phyloP scores from a whole-genome alignment of 1,140 invertebrate species.

The Rhynchophorus ferrugineus region DNA sequence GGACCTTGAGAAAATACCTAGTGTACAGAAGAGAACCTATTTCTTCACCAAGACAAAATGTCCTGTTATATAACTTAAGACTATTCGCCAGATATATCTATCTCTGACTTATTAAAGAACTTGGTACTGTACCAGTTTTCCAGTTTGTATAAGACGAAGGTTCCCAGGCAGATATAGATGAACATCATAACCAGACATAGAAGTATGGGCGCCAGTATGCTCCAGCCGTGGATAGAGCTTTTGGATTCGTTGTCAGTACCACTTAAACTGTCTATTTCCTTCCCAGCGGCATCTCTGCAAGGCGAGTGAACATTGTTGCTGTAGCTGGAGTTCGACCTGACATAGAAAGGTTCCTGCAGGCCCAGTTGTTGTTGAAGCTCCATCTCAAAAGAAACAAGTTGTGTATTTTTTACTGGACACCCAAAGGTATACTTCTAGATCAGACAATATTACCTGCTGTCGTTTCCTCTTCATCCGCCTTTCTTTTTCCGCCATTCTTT shows the following conservation, averaged over 20 bases:
- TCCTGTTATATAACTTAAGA: too few relatives aligned
- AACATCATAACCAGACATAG: conserved; percentile 73
- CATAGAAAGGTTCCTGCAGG: conserved; percentile 70
- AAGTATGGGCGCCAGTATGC: conserved; percentile 66
- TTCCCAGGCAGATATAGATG: conserved; percentile 79
- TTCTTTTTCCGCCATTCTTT: conserved; percentile 70
- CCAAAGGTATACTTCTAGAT: not conserved
- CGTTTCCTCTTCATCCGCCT: conserved; percentile 65
- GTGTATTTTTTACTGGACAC: too few relatives aligned
- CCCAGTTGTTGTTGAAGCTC: conserved; percentile 63
- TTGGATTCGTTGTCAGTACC: conserved; percentile 63
- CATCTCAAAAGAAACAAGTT: conserved; percentile 44
- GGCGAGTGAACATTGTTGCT: conserved; percentile 51
- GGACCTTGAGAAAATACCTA: too few relatives aligned
- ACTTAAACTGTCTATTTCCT: conserved; percentile 60
- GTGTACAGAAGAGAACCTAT: too few relatives aligned
- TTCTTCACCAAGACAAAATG: too few relatives aligned
- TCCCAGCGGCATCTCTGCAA: conserved; percentile 45
- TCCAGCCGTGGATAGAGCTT: conserved; percentile 63
- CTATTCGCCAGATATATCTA: too few relatives aligned
- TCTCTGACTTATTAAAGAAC: too few relatives aligned
- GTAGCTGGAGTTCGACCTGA: conserved; percentile 56
- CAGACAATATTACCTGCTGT: conserved; percentile 45
- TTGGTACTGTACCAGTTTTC: conserved; percentile 64
- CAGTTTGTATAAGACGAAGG: conserved; percentile 76